These are phyloP conservation scores for Pipistrellus pipistrellus DNA, from an alignment of 2,797 vertebrate species.

Conservation along the genomic window DNA sequence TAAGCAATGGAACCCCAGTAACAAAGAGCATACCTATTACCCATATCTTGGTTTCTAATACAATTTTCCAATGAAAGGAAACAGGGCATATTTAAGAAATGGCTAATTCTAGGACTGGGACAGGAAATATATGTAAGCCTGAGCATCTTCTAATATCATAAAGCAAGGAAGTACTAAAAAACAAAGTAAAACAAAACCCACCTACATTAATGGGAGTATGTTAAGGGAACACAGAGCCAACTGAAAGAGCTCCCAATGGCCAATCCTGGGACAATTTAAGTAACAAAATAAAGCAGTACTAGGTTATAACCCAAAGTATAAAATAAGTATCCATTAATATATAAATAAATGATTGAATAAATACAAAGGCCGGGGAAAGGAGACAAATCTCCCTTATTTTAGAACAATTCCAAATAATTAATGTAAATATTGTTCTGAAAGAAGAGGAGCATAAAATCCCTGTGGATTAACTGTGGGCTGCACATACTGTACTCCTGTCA, in stretches of 20 bases:
- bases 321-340: not conserved
- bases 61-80: conserved; percentile 37
- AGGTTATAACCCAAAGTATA: conserved; percentile 42
- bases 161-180: conserved; percentile 15
- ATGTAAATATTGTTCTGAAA: not conserved
- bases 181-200: not conserved
- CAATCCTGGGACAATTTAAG: not conserved
- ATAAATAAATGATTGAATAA: conserved; percentile 21
- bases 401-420: conserved; percentile 50
- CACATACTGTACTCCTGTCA: not conserved
- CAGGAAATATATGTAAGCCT: conserved; percentile 37
- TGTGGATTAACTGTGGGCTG: not conserved
- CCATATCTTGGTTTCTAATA: conserved; percentile 19
- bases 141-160: conserved; percentile 5
- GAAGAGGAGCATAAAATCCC: not conserved
- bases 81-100: conserved; percentile 31
- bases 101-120: not conserved
- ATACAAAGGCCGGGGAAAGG: not conserved
- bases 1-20: not conserved
- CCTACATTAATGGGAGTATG: not conserved
- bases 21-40: not conserved
- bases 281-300: conserved; percentile 41
- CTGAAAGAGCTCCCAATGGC: conserved; percentile 15
- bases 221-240: not conserved
- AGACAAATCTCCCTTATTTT: not conserved